Base-by-base conservation (phyloP, 2,888 invertebrate genomes). In the Tipula lateralis region DNA sequence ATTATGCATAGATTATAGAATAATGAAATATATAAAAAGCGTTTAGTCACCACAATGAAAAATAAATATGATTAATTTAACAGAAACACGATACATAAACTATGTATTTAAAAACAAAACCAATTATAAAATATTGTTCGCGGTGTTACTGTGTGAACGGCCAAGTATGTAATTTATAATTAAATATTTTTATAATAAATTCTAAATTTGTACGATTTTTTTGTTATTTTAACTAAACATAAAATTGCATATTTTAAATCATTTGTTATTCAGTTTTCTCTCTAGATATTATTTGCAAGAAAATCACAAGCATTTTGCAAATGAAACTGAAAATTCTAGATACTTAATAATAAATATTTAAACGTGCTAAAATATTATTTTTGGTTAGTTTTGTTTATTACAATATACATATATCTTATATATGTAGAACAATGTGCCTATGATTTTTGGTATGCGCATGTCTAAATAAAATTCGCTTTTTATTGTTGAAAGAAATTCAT, bases 191-290 rank as follows among this genome's bases (percentile, higher is more conserved):
- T 66, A 24, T 24, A 66, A 24, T 66, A 66, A 24, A 66, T 66
- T 66, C 9, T 66, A 66, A 24, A 66, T 66, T 1, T 19, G 3
- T 24, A 66, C 66, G 24, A 24, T 66, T 66, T 19, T 19, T 66
- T 24, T 66, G 66, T 66, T 66, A n/a, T n/a, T n/a, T n/a, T n/a
- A n/a, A n/a, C 66, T 66, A 66, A 66, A 66, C 66, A 66, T 66
- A 66, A 66, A 24, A 66, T 66, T 66, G 66, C 66, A 66, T 66
- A 66, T 66, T 66, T 66, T 66, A 66, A 50, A 50, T 16, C 12
- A 50, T 1, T 16, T 16, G n/a, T n/a, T 50, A 5, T 16, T 50
- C 36, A 39, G 39, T 39, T 39, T n/a, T 39, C n/a, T 50, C 66
- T 66, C 66, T 66, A 66, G 24, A 1, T 66, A 24, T 66, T 66